Evolutionary conservation across 92 coral and sea anemone species (phyloP).

Genomic region (Ricordea florida): DNA sequence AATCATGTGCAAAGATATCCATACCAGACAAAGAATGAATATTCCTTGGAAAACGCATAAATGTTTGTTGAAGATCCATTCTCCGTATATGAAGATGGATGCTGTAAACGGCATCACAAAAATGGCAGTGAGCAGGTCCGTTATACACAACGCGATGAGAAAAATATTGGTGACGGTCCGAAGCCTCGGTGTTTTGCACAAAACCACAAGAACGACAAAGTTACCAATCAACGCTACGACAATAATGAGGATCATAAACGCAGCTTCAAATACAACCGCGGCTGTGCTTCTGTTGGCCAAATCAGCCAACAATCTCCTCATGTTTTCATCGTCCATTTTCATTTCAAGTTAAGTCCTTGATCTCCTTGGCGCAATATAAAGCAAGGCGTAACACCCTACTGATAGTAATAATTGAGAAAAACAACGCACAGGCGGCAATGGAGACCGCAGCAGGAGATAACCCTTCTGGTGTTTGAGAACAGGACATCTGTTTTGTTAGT

Average conservation of each 20-base stretch:
- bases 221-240: slow-evolving; percentile 37
- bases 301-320: slow-evolving; percentile 5
- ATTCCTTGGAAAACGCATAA: slow-evolving; percentile 50
- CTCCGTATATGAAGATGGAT: slow-evolving; percentile 13
- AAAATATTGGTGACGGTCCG: slow-evolving; percentile 51
- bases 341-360: no score
- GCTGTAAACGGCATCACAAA: slow-evolving; percentile 58
- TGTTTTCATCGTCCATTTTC: slow-evolving; percentile 36
- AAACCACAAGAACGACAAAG: slow-evolving; percentile 24
- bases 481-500: no score
- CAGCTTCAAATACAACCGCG: slow-evolving; percentile 11
- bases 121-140: slow-evolving; percentile 42
- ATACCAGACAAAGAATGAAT: slow-evolving; percentile 8
- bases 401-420: no score
- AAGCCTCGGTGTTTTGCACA: slow-evolving; percentile 40
- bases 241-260: slow-evolving; percentile 23
- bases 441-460: no score
- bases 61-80: slow-evolving; percentile 24
- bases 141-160: slow-evolving; percentile 29
- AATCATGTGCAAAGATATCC: slow-evolving; percentile 46
- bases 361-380: no score
- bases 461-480: no score
- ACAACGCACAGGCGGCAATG: no score
- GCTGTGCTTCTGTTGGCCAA: not conserved
- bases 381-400: no score